Percentiles rank a stretch among this genome's conserved stretches.
Conservation (phyloP, 2,888 invertebrate species). For the Hydropsyche betteni region DNA sequence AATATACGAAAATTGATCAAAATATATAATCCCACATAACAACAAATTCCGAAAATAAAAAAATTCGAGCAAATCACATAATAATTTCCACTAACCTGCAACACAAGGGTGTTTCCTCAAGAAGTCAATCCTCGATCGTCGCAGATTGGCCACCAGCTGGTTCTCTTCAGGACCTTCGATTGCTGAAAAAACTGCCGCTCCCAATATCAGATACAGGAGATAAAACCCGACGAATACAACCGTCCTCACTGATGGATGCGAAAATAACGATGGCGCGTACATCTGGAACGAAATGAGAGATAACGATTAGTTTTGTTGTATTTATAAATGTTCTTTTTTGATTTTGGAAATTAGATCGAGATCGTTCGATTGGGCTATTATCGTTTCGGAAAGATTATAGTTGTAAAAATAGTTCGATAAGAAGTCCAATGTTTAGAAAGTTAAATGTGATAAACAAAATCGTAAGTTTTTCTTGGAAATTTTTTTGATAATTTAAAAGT, state of each 20-base stretch:
- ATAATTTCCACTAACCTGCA: conserved; percentile 66
- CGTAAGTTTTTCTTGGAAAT: too few relatives aligned
- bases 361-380: too few relatives aligned
- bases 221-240: conserved; percentile 62
- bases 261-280: conserved; percentile 43
- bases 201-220: conserved; percentile 71
- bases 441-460: too few relatives aligned
- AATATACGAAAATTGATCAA: too few relatives aligned
- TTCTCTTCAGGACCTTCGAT: conserved; percentile 79
- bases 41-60: too few relatives aligned
- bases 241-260: conserved; percentile 56
- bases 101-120: conserved; percentile 71
- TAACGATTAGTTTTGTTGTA: too few relatives aligned
- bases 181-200: conserved; percentile 81
- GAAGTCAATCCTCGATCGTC: conserved; percentile 68
- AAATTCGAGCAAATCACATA: too few relatives aligned
- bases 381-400: too few relatives aligned
- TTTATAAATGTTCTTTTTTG: not conserved
- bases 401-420: too few relatives aligned
- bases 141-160: conserved; percentile 66
- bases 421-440: too few relatives aligned
- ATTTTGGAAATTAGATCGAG: not conserved
- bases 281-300: conserved; percentile 41
- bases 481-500: too few relatives aligned
- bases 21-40: too few relatives aligned